Conservation (phyloP, 2,113 vertebrate species). For the Leptodactylus fuscus region DNA sequence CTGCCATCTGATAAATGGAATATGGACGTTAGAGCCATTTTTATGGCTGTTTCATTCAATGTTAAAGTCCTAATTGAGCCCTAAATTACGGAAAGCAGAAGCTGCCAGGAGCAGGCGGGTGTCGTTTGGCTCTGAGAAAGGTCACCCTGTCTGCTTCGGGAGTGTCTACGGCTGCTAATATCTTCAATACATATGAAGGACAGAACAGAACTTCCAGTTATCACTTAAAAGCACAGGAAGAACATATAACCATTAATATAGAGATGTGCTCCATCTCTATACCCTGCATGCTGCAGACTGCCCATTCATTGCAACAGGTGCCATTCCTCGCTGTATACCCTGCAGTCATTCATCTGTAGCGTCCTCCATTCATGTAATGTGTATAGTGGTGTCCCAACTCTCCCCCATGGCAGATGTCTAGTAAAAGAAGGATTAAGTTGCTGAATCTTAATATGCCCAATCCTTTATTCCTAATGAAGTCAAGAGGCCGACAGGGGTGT, state of each 20-base stretch:
- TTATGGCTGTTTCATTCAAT: constrained; percentile 58
- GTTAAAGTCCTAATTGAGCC: constrained; percentile 60
- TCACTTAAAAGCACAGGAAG: not conserved
- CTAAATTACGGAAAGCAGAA: constrained; percentile 60
- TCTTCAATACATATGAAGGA: constrained; percentile 41
- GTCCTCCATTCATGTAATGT: no score
- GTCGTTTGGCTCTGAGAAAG: constrained; percentile 54
- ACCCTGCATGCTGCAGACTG: not conserved
- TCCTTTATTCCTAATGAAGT: no score
- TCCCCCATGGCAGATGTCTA: no score
- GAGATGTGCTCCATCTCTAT: no score
- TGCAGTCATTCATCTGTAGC: no score
- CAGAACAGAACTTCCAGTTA: not conserved
- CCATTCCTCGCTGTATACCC: not conserved
- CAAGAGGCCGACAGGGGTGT: no score
- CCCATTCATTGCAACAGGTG: not conserved
- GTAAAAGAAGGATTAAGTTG: no score
- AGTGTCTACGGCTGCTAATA: constrained; percentile 42
- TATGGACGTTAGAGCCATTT: constrained; percentile 57
- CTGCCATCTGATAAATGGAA: constrained; percentile 60
- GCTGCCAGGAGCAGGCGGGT: constrained; percentile 59
- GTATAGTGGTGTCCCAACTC: no score
- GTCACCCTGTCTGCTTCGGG: constrained; percentile 56
- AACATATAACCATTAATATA: no score
- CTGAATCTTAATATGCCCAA: no score